These are phyloP conservation scores for Epinephelus lanceolatus DNA, from an alignment of 2,113 vertebrate genomes.

Conservation along the genomic window DNA sequence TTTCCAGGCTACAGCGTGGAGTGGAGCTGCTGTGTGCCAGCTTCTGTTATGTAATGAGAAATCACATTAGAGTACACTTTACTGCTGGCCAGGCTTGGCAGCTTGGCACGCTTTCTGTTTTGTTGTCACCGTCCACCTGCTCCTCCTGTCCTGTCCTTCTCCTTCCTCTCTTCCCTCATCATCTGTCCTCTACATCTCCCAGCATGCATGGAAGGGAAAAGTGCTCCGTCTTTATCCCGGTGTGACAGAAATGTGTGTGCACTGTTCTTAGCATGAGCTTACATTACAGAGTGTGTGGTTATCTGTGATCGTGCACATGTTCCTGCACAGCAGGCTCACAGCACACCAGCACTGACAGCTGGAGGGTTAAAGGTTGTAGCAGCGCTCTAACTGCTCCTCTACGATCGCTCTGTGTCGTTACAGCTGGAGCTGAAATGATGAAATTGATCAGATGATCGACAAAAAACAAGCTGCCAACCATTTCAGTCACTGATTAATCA, in stretches of 20 bases:
- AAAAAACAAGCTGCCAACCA: neutral
- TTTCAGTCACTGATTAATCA: neutral
- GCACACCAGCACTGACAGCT: slow-evolving; percentile 29
- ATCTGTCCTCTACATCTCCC: slow-evolving; percentile 23
- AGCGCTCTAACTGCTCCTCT: neutral
- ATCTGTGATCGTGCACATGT: slow-evolving; percentile 28
- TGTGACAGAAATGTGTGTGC: neutral
- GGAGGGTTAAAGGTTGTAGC: slow-evolving; percentile 29
- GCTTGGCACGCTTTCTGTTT: slow-evolving; percentile 54
- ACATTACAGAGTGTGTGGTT: slow-evolving; percentile 18
- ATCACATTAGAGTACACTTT: slow-evolving; percentile 73
- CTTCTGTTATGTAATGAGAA: slow-evolving; percentile 77
- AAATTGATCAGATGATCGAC: neutral
- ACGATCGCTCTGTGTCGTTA: neutral
- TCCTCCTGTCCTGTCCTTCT: slow-evolving; percentile 39
- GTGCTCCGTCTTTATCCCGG: neutral
- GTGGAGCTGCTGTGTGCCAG: slow-evolving; percentile 57
- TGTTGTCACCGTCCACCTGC: slow-evolving; percentile 65
- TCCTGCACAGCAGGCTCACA: slow-evolving; percentile 36
- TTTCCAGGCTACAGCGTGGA: slow-evolving; percentile 29
- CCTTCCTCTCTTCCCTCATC: slow-evolving; percentile 2
- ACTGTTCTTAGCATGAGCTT: neutral
- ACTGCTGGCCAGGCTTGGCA: slow-evolving; percentile 28
- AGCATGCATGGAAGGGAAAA: slow-evolving; percentile 1
- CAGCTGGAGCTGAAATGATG: neutral